phyloP scores from a whole-genome alignment of 2,888 invertebrate genomes.

The Parnassius mnemosyne region DNA sequence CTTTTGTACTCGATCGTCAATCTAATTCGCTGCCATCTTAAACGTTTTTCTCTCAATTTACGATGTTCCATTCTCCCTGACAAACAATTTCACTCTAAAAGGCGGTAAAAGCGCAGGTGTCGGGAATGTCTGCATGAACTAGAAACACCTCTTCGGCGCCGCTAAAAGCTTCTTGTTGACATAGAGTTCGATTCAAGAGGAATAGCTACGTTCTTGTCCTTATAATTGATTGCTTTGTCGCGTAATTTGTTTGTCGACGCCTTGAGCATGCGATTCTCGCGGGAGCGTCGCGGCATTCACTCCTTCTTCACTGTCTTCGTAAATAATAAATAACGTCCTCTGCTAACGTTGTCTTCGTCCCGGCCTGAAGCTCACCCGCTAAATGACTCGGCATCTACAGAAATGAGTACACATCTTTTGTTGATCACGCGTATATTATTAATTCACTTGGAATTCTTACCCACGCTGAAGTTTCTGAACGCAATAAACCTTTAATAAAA shows the following conservation, averaged over 20 bases:
- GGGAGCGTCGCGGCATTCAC: constrained; percentile 59
- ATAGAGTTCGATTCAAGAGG: constrained; percentile 74
- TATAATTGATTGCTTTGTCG: constrained; percentile 80
- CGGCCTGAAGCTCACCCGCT: constrained; percentile 29
- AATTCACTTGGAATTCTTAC: too few species aligned
- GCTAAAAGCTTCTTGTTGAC: constrained; percentile 79
- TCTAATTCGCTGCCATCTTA: constrained; percentile 63
- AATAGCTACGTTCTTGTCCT: constrained; percentile 69
- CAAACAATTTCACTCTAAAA: constrained; percentile 52
- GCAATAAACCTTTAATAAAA: too few species aligned
- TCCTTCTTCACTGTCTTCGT: constrained; percentile 65
- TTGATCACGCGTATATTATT: constrained; percentile 1
- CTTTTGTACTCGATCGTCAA: constrained; percentile 70
- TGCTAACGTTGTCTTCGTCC: constrained; percentile 30
- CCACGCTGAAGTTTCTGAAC: too few species aligned
- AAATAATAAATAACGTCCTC: constrained; percentile 68
- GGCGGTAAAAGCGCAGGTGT: constrained; percentile 53
- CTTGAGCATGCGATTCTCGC: constrained; percentile 58
- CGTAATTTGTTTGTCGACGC: constrained; percentile 77
- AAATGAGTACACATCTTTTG: constrained; percentile 5
- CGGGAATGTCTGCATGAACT: constrained; percentile 47
- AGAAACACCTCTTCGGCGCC: constrained; percentile 57
- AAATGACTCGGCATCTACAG: constrained; percentile 46
- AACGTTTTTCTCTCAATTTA: constrained; percentile 60
- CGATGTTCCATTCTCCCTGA: constrained; percentile 42